Base-by-base conservation (phyloP, 2,797 vertebrate genomes). In the Tachyglossus aculeatus region DNA sequence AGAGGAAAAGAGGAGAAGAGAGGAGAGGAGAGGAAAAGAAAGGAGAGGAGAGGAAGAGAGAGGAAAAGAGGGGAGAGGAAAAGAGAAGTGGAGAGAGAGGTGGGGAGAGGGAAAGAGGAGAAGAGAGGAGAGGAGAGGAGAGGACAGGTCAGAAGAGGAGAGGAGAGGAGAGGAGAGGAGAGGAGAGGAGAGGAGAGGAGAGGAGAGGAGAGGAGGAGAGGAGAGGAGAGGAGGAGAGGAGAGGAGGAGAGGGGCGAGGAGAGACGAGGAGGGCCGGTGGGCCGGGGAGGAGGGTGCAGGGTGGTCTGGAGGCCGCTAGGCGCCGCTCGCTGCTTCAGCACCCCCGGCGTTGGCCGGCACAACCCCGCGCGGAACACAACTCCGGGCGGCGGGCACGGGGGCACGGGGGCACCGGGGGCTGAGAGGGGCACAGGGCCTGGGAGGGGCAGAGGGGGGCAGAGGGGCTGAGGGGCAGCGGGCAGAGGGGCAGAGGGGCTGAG, bases 381-480 rank as follows among this genome's bases (percentile, higher is more conserved):
- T n/a, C n/a, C n/a, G n/a, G n/a, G n/a, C n/a, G n/a, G n/a, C n/a
- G n/a, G n/a, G n/a, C n/a, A n/a, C n/a, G n/a, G n/a, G 38, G 72
- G 36, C 72, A 32, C 81, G 72, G 63, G 78, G 78, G 69, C 69
- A 25, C 27, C 36, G 29, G 38, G 1, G 3, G 33, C 27, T 1
- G 0, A 39, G 27, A 7, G n/a, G 1, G 48, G 25, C 5, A 1
- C 8, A 1, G 27, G 44, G 19, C 44, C 0, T 22, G 27, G 41
- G 31, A 27, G 6, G 34, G 44, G 19, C 19, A 13, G 33, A 50
- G 10, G 0, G 11, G 51, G 24, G 1, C n/a, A n/a, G n/a, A n/a
- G n/a, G n/a, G n/a, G n/a, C n/a, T n/a, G n/a, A n/a, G n/a, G n/a
- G n/a, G n/a, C n/a, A n/a, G n/a, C n/a, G n/a, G n/a, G n/a, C n/a